These are phyloP conservation scores for Syngnathus scovelli DNA, from an alignment of 2,113 vertebrate genomes.

Conservation along the genomic window DNA sequence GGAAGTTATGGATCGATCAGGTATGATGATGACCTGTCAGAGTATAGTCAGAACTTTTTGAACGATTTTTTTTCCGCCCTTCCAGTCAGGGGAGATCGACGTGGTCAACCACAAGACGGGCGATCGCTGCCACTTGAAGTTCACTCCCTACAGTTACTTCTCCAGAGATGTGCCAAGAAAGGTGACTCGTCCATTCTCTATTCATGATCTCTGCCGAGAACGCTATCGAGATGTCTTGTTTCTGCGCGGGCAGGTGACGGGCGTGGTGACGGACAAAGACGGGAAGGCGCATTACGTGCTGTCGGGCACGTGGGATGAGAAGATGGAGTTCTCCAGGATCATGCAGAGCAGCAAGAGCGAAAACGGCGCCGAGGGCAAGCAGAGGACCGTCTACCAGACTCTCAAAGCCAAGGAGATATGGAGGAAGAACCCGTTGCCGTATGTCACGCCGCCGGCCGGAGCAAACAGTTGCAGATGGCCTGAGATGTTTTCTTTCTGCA, in stretches of 20 bases:
- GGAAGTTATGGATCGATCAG: conserved; percentile 98
- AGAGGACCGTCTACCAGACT: conserved; percentile 76
- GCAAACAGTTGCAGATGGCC: background rate
- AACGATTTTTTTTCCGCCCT: background rate
- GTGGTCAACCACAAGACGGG: conserved; percentile 90
- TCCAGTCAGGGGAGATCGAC: conserved; percentile 92
- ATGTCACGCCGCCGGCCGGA: conserved; percentile 52
- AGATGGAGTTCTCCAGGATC: conserved; percentile 90
- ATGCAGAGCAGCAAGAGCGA: conserved; percentile 73
- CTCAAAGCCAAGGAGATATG: conserved; percentile 85
- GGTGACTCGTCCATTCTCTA: conserved; percentile 60
- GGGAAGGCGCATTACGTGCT: conserved; percentile 88
- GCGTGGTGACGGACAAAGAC: conserved; percentile 83
- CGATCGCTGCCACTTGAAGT: conserved; percentile 94
- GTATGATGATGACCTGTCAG: conserved; percentile 44
- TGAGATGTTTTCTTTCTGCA: conserved; percentile 26
- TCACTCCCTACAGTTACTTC: conserved; percentile 96
- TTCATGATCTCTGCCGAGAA: too few relatives aligned
- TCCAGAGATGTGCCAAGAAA: conserved; percentile 92
- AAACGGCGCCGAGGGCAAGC: conserved; percentile 80
- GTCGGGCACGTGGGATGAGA: conserved; percentile 95
- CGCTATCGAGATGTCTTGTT: too few relatives aligned
- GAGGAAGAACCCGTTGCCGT: conserved; percentile 89
- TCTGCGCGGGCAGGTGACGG: conserved; percentile 77
- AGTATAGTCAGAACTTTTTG: background rate